Conservation (phyloP, 2,113 vertebrate species). For the Chaenocephalus aceratus region DNA sequence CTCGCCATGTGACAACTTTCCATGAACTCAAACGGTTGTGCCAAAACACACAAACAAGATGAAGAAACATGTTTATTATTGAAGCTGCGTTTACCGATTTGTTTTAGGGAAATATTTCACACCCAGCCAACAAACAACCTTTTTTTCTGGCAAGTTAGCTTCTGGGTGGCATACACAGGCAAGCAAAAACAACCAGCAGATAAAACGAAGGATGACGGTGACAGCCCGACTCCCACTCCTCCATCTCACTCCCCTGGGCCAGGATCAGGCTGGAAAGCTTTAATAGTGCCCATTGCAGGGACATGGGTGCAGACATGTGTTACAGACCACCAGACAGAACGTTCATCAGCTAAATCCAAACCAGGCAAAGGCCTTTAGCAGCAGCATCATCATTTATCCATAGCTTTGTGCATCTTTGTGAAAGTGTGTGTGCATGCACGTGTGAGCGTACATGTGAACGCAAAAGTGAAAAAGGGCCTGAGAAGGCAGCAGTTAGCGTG, state of each 20-base stretch:
- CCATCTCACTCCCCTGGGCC: not conserved
- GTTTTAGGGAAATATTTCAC: slow-evolving; percentile 55
- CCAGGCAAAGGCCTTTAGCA: slow-evolving; percentile 16
- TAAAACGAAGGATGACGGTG: slow-evolving; percentile 43
- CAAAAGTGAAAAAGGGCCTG: slow-evolving; percentile 45
- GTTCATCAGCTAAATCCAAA: slow-evolving; percentile 51
- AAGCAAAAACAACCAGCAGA: slow-evolving; percentile 48
- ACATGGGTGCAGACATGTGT: slow-evolving; percentile 11
- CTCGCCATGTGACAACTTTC: slow-evolving; percentile 39
- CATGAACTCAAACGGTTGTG: slow-evolving; percentile 30
- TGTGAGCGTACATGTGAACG: slow-evolving; percentile 41
- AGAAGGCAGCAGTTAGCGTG: slow-evolving; percentile 77
- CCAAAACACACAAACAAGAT: slow-evolving; percentile 55
- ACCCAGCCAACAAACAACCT: slow-evolving; percentile 29
- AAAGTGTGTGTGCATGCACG: slow-evolving; percentile 7
- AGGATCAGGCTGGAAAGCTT: slow-evolving; percentile 44
- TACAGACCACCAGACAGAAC: slow-evolving; percentile 7
- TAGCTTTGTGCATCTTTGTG: slow-evolving; percentile 34
- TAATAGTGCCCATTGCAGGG: slow-evolving; percentile 9
- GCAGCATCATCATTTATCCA: slow-evolving; percentile 27
- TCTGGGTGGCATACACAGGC: slow-evolving; percentile 67
- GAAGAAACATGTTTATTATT: slow-evolving; percentile 62
- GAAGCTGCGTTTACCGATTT: slow-evolving; percentile 39
- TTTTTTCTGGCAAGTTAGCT: slow-evolving; percentile 47
- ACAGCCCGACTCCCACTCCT: slow-evolving; percentile 44